Evolutionary conservation across 1,140 invertebrate species (phyloP).

Genomic region (Dreissena rostriformis): DNA sequence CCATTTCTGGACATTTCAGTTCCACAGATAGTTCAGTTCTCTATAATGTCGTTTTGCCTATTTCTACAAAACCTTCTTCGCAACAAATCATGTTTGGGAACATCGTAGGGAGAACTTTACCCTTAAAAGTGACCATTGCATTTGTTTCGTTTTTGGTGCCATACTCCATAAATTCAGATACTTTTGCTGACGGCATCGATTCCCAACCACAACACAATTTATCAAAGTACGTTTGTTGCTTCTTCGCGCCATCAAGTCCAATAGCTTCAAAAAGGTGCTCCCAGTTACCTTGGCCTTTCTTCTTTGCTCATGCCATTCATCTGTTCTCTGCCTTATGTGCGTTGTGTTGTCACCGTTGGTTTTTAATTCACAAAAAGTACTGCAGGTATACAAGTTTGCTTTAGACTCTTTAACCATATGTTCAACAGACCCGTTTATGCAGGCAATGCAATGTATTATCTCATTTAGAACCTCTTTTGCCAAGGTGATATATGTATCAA

Average conservation of each 20-base stretch:
- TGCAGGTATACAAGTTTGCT: too few relatives aligned
- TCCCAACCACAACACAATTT: constrained; percentile 43
- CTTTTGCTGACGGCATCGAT: background rate
- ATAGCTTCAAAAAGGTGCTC: constrained; percentile 52
- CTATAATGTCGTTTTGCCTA: background rate
- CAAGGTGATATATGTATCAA: background rate
- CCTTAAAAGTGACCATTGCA: constrained; percentile 42
- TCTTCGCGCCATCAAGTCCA: constrained; percentile 37
- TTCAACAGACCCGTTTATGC: background rate
- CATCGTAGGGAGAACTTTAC: constrained; percentile 31
- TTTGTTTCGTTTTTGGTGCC: constrained; percentile 48
- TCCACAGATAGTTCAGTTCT: constrained; percentile 28
- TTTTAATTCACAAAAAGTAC: background rate
- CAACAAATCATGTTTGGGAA: constrained; percentile 19
- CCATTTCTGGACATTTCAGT: constrained; percentile 34
- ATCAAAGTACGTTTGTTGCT: constrained; percentile 45
- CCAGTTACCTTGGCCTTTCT: constrained; percentile 49
- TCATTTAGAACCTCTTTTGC: background rate
- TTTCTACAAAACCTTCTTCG: constrained; percentile 46
- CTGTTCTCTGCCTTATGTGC: constrained; percentile 23
- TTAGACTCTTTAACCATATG: too few relatives aligned
- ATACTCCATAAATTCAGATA: constrained; percentile 21
- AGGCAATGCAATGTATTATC: background rate
- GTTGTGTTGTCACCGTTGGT: background rate
- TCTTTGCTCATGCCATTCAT: constrained; percentile 48